Conservation (phyloP, 2,113 vertebrate species). For the Pterocles burchelli region DNA sequence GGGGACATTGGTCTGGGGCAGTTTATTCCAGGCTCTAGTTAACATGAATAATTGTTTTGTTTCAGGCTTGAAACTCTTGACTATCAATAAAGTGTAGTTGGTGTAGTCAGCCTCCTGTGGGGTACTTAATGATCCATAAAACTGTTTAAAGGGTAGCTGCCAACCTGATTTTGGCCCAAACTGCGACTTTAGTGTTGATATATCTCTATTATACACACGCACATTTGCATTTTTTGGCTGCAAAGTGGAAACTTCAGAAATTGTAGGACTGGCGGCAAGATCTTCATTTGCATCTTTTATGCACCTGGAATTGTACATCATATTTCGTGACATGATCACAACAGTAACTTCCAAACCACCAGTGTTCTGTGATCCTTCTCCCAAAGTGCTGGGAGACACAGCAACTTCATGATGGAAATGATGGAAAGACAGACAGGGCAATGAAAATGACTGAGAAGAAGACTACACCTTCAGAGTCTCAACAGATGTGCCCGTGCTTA, state of each 20-base stretch:
- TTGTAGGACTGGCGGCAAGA: rapidly evolving
- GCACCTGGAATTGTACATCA: neutral
- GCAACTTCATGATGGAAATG: neutral
- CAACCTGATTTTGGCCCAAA: constrained; percentile 44
- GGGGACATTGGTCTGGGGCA: neutral
- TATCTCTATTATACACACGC: neutral
- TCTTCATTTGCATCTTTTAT: neutral
- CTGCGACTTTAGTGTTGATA: neutral
- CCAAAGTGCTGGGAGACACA: neutral
- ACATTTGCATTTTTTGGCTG: neutral
- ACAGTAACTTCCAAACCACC: neutral
- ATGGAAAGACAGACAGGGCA: neutral
- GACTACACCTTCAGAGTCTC: neutral
- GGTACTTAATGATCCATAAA: constrained; percentile 56
- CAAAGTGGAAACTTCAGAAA: neutral
- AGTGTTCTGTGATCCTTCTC: neutral
- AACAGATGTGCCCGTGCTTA: neutral
- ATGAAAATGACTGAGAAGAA: neutral
- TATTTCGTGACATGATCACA: neutral
- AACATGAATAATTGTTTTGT: constrained; percentile 43
- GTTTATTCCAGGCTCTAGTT: constrained; percentile 6
- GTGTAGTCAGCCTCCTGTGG: constrained; percentile 4
- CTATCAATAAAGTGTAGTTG: constrained; percentile 33
- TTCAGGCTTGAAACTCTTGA: neutral
- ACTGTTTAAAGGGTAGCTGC: constrained; percentile 34